Evolutionary conservation across 2,888 invertebrate genomes (phyloP), one percentile per base, ranked within the genome.

Genomic region (Tromatobia lineatoria): DNA sequence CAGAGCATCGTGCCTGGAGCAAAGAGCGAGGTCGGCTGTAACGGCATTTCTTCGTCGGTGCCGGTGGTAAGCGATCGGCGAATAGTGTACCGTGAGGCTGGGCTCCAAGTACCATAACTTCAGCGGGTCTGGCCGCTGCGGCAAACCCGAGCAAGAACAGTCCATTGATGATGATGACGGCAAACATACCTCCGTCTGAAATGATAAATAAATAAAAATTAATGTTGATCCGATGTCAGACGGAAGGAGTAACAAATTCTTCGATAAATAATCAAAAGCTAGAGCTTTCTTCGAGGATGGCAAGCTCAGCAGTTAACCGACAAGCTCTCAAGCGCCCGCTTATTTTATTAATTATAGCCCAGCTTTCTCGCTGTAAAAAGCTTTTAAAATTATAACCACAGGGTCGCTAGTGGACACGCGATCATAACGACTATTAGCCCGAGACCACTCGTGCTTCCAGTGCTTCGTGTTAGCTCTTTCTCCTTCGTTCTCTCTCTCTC

Each of bases 1-100:
- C 94, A 3, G 92, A 94, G 90, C 96, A 96, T 85, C 94, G 94
- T 0, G 95, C 95, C 2, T 95, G 95, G 25, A 95, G 94, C 95
- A 95, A 95, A 7, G 94, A 94, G 34, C 20, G 88, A 92, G 94
- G 94, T 67, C 94, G 94, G 82, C 94, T 94, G 89, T 95, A 95
- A n/a, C 93, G 93, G 89, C 96, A 96, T 80, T 94, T 94, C 71
- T 86, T 90, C 0, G 67, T 7, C 38, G 71, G 11, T 18, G 11
- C n/a, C 7, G 83, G 74, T 1, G 82, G n/a, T 6, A 90, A 89
- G 34, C 88, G 90, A 0, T 91, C 90, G 81, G 90, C 77, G 15
- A 90, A 83, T 15, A 90, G 15, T 10, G 88, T 87, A 11, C 89
- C 76, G 2, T 87, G 87, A 1, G 90, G 83, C 10, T 88, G 89